A percentile compares a stretch with the other conserved stretches of the same genome.
Conservation (phyloP, 2,888 invertebrate genomes). For the Hirtodrosophila duncani region DNA sequence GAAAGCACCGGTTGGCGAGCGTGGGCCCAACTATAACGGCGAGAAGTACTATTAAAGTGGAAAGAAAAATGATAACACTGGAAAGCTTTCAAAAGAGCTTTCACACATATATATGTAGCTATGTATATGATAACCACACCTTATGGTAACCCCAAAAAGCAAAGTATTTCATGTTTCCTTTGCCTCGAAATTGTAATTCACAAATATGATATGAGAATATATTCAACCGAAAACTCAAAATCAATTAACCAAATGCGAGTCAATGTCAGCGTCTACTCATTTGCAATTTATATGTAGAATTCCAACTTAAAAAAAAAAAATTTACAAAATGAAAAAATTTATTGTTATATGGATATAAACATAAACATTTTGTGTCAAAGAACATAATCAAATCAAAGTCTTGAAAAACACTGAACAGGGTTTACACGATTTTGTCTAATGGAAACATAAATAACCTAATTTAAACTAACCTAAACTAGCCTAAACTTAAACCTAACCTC, state of each 20-base stretch:
- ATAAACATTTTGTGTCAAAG: slow-evolving; percentile 21
- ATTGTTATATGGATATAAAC: slow-evolving; percentile 34
- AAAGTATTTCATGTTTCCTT: slow-evolving; percentile 17
- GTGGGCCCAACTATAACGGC: slow-evolving; percentile 64
- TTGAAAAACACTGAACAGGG: slow-evolving; percentile 52
- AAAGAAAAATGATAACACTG: slow-evolving; percentile 13
- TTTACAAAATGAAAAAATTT: slow-evolving; percentile 21
- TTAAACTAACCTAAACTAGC: slow-evolving; percentile 21
- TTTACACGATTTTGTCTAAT: slow-evolving; percentile 39
- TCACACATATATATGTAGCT: too few species aligned
- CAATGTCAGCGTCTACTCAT: slow-evolving; percentile 38
- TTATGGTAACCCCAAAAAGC: too few species aligned
- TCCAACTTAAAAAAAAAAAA: slow-evolving; percentile 37
- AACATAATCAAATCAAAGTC: slow-evolving; percentile 66
- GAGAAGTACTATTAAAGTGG: slow-evolving; percentile 72
- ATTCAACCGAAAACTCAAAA: slow-evolving; percentile 15
- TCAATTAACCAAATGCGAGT: slow-evolving; percentile 29
- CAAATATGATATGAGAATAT: slow-evolving; percentile 1
- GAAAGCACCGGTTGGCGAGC: slow-evolving; percentile 68
- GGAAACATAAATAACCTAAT: slow-evolving; percentile 17
- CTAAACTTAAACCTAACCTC: not conserved
- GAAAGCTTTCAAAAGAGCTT: slow-evolving; percentile 36
- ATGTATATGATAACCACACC: too few species aligned
- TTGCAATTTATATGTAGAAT: slow-evolving; percentile 60
- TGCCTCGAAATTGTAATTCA: slow-evolving; percentile 20